phyloP scores from a whole-genome alignment of 1,140 invertebrate species.

The Diabrotica virgifera region DNA sequence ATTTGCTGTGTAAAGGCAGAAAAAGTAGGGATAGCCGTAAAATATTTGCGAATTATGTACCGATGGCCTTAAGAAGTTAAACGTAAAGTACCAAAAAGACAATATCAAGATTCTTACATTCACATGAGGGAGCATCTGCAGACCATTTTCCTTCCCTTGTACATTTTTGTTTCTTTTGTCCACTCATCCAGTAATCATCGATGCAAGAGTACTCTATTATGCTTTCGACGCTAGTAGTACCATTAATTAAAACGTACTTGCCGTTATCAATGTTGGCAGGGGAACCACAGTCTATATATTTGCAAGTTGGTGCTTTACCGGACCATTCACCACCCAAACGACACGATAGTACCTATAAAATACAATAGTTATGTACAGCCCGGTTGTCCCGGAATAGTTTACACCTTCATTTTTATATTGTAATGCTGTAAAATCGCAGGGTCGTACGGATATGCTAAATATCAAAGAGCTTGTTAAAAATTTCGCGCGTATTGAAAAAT shows the following conservation, averaged over 20 bases:
- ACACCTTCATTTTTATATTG: no score
- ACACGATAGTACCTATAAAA: conserved; percentile 69
- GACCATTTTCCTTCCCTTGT: conserved; percentile 84
- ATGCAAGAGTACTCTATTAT: conserved; percentile 75
- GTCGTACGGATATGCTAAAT: no score
- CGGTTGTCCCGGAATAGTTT: no score
- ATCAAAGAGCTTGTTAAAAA: no score
- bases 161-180: conserved; percentile 67
- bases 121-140: conserved; percentile 76
- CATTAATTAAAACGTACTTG: conserved; percentile 66
- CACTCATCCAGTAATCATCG: conserved; percentile 78
- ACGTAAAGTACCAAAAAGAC: background rate
- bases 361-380: no score
- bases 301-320: conserved; percentile 73
- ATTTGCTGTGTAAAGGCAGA: no score
- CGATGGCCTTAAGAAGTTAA: no score
- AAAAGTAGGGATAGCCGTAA: no score
- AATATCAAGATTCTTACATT: conserved; percentile 59
- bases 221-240: conserved; percentile 75
- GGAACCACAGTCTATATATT: conserved; percentile 84
- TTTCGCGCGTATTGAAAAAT: no score
- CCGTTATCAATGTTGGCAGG: conserved; percentile 77
- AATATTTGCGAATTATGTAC: no score
- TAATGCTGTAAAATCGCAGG: no score
- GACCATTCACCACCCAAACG: conserved; percentile 79